A percentile compares a stretch with the other conserved stretches of the same genome.
These are phyloP conservation scores for Atherix ibis DNA, from an alignment of 2,888 invertebrate species.

Conservation along the genomic window DNA sequence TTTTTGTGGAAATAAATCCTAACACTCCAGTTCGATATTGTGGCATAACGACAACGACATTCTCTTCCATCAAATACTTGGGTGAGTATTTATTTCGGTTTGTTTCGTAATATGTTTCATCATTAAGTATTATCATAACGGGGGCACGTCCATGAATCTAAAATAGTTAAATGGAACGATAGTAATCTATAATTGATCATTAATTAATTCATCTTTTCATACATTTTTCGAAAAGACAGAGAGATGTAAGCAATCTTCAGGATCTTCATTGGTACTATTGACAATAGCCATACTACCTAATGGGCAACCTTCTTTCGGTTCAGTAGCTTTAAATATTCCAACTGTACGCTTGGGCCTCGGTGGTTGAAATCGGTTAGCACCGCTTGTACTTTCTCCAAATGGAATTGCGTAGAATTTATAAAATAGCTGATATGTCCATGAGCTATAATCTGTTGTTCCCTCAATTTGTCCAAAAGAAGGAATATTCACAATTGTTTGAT, in stretches of 20 bases:
- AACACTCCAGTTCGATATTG: conserved; percentile 30
- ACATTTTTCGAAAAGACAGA: conserved; percentile 11
- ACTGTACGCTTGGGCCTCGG: conserved; percentile 7
- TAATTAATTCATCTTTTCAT: background rate
- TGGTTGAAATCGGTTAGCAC: conserved; percentile 9
- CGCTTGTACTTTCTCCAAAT: conserved; percentile 11
- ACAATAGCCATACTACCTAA: background rate
- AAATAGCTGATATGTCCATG: conserved; percentile 8
- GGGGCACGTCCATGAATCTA: conserved; percentile 11
- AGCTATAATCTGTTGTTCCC: conserved; percentile 6
- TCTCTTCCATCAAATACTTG: conserved; percentile 21
- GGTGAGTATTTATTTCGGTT: conserved; percentile 16
- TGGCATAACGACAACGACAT: conserved; percentile 27
- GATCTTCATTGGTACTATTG: conserved; percentile 2
- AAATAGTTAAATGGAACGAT: background rate
- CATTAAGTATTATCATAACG: conserved; percentile 20
- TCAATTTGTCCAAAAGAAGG: conserved; percentile 10
- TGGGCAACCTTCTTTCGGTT: conserved; percentile 7
- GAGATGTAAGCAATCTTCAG: conserved; percentile 12
- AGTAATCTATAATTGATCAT: background rate
- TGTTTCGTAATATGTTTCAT: conserved; percentile 17
- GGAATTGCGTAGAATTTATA: conserved; percentile 11
- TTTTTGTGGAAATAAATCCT: conserved; percentile 32
- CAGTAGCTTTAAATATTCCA: conserved; percentile 8
- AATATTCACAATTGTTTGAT: conserved; percentile 7